Base-by-base conservation (phyloP, 2,113 vertebrate species). In the Lepus timidus region DNA sequence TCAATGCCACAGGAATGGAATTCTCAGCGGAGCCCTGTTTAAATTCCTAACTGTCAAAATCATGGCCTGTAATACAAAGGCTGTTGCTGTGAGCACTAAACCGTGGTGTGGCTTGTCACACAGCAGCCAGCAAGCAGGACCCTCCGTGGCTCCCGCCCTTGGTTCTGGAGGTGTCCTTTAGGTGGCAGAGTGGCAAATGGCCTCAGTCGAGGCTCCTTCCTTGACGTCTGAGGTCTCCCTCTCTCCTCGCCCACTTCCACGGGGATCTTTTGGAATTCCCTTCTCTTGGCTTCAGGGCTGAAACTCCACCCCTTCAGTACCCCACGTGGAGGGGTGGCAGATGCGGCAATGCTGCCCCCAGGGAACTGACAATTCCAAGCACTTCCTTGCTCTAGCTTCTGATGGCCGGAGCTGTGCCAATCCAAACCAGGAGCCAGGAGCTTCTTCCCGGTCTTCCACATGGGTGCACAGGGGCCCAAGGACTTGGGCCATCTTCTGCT, bases 1-100 rank as follows among this genome's bases (percentile, higher is more conserved):
- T 20, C 6, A 1, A 62, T 1, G 19, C 33, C 73, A 44, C 0
- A 0, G 0, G 7, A 20, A n/a, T 14, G 2, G 55, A 27, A 27
- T 27, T 31, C 75, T 64, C 22, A n/a, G 79, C 84, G 74, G n/a
- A 96, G 17, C 36, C 88, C 52, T 58, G 16, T 11, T 58, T 76
- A 12, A 49, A 33, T 84, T 55, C 33, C 31, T 73, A 51, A 70
- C 25, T 12, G 29, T 6, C 17, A 22, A 76, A 62, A 52, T 75
- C 39, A 31, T 23, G 51, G 55, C 14, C 2, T 10, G 20, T 1
- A 79, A 58, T 22, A 33, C 62, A 65, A 27, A 0, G 2, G 51
- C 27, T 68, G 22, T 4, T 61, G 10, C 9, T 9, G 64, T 81
- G 31, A 52, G 36, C 29, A 2, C 19, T 78, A 1, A 23, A 64